Conservation (phyloP, 2,797 vertebrate species). For the Catamblyrhynchus diadema region DNA sequence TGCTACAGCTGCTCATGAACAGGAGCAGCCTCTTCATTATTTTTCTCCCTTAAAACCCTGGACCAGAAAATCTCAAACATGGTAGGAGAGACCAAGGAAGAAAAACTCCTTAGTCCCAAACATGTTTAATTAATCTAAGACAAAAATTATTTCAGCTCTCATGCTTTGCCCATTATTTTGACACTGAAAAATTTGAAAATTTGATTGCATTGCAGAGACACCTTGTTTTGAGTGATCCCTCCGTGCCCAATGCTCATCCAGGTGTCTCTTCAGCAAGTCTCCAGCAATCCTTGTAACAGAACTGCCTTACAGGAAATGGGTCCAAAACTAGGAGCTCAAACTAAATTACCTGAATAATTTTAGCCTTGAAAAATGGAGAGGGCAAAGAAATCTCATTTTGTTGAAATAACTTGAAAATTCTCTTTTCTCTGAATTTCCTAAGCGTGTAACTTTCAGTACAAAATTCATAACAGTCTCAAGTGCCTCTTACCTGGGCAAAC, state of each 20-base stretch:
- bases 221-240: background rate
- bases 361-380: background rate
- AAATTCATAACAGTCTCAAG: background rate
- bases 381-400: background rate
- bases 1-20: background rate
- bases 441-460: background rate
- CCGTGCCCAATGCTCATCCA: accelerated
- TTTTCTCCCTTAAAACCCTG: background rate
- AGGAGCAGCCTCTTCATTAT: background rate
- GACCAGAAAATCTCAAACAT: background rate
- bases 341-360: slow-evolving; percentile 25
- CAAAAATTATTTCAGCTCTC: slow-evolving; percentile 1
- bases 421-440: background rate
- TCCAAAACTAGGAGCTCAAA: background rate
- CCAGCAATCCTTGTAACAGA: background rate
- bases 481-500: slow-evolving; percentile 75
- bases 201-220: background rate
- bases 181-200: background rate
- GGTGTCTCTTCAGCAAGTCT: background rate
- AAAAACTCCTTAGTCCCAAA: background rate
- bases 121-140: background rate
- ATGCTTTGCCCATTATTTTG: background rate
- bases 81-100: background rate
- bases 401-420: background rate
- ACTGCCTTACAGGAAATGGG: background rate